A percentile compares a stretch with the other conserved stretches of the same genome.
These are phyloP conservation scores for Heteromurus nitidus DNA, from an alignment of 2,888 invertebrate genomes.

Conservation along the genomic window DNA sequence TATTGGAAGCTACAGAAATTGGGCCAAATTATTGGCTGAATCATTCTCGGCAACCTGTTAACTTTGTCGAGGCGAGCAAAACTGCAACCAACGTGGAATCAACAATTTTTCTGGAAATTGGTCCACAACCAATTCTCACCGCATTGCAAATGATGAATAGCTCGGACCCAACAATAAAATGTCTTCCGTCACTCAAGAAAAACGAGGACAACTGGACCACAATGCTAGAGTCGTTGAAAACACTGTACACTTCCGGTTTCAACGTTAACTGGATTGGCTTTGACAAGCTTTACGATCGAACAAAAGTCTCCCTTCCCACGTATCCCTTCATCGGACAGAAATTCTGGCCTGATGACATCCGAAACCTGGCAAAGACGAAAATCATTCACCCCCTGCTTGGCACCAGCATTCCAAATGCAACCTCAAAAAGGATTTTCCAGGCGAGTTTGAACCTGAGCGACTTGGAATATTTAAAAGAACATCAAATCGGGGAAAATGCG, in stretches of 20 bases:
- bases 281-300: not conserved
- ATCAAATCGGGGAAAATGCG: no score
- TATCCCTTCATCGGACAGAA: conserved; percentile 22
- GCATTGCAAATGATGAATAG: not conserved
- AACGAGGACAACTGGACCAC: conserved; percentile 2
- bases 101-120: conserved; percentile 10
- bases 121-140: conserved; percentile 25
- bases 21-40: conserved; percentile 39
- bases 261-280: conserved; percentile 19
- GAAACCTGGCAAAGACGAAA: not conserved
- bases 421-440: no score
- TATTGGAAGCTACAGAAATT: not conserved
- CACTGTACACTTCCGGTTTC: not conserved
- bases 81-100: not conserved
- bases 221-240: not conserved
- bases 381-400: conserved; percentile 30
- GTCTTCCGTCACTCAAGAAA: not conserved
- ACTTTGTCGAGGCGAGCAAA: conserved; percentile 16
- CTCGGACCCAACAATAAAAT: not conserved
- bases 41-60: conserved; percentile 28
- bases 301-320: not conserved
- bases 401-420: conserved; percentile 3
- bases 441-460: no score
- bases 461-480: no score
- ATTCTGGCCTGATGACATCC: not conserved